Base-by-base conservation (phyloP, 2,113 vertebrate genomes). In the Recurvirostra avosetta region DNA sequence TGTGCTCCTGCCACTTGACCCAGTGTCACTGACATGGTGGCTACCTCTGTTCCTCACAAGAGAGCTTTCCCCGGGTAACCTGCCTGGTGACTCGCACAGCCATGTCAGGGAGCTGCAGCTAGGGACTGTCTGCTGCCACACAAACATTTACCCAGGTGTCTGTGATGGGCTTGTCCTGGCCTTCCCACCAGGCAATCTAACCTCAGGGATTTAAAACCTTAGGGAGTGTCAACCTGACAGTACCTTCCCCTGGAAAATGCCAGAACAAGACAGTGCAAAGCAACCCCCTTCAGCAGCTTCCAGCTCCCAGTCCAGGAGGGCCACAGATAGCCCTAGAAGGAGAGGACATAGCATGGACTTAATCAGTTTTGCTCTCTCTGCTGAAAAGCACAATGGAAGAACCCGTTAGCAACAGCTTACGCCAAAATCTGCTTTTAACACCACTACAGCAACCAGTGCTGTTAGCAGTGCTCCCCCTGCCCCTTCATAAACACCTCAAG, bases 21-120 rank as follows among this genome's bases (percentile, higher is more conserved):
- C 50, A 18, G 19, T 6, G 50, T 43, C 49, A 15, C 19, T 49
- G 50, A n/a, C 41, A 5, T 0, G 1, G 41, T 72, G 59, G 32
- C 12, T 29, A 14, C 2, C 1, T 7, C 63, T 77, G 68, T 7
- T 7, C 45, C 59, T 71, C 23, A 30, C 32, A 53, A 53, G 25
- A 88, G 36, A 50, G 21, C 43, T 72, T 67, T 75, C 8, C 23
- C 56, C 52, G 45, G 15, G 15, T 66, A 77, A 34, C 30, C 50
- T 43, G 9, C 8, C 26, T 2, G 1, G 26, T 52, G 41, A 38
- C 21, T 32, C 68, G 49, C 26, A 41, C 25, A 63, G 56, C 19
- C 32, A 26, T 27, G 23, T 20, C 36, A 30, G 70, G 45, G 18
- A 85, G 17, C 43, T 76, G 68, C 58, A n/a, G n/a, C n/a, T 36